Percentiles rank a stretch among this genome's conserved stretches.
Evolutionary conservation across 2,797 vertebrate species (phyloP).

Genomic region (Ctenopoma kingsleyae): DNA sequence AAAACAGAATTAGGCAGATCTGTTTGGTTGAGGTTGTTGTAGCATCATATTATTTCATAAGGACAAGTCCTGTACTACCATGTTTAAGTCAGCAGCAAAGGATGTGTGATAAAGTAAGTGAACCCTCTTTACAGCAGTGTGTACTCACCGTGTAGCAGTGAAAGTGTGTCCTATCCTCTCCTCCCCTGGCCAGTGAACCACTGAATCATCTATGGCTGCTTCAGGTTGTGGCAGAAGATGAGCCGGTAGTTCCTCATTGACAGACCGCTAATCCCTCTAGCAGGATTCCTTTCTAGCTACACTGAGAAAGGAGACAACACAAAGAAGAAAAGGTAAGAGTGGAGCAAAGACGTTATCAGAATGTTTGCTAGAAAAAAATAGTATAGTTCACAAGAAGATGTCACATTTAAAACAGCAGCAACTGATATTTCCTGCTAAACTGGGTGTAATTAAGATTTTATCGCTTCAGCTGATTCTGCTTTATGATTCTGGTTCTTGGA

Average conservation of each 20-base stretch:
- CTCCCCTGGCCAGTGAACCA: conserved; percentile 93
- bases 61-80: background rate
- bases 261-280: conserved; percentile 94
- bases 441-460: background rate
- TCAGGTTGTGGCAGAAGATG: conserved; percentile 99
- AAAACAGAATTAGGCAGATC: background rate
- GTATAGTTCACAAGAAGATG: background rate
- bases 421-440: background rate
- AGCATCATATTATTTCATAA: too few species aligned
- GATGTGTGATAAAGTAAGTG: background rate
- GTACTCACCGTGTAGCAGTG: conserved; percentile 93
- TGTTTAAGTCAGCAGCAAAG: background rate
- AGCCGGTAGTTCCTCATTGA: conserved; percentile 99
- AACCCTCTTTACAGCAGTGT: background rate
- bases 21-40: background rate
- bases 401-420: background rate
- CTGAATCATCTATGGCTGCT: conserved; percentile 98
- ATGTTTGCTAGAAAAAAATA: background rate
- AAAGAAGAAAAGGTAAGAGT: background rate
- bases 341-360: background rate
- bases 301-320: conserved; percentile 63
- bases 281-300: conserved; percentile 93
- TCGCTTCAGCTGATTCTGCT: background rate
- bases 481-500: background rate
- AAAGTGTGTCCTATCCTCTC: conserved; percentile 87